Evolutionary conservation across 1,140 invertebrate genomes (phyloP).

Genomic region (Trachelipus rathkii): DNA sequence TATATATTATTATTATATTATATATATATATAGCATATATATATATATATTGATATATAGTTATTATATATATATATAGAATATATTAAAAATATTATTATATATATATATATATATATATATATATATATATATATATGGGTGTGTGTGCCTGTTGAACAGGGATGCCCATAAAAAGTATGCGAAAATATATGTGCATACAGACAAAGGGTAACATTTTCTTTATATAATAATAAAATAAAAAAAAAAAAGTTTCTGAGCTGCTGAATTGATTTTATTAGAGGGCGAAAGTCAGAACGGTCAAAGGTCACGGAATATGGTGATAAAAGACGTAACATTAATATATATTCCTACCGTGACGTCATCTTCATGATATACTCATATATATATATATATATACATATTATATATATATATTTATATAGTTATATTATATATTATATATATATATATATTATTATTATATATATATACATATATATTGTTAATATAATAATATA

Average conservation of each 20-base stretch:
- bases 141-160: not conserved
- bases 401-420: too few relatives aligned
- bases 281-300: not conserved
- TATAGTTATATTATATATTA: too few relatives aligned
- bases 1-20: not conserved
- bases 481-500: too few relatives aligned
- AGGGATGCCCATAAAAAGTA: too few relatives aligned
- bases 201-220: too few relatives aligned
- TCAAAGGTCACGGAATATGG: not conserved
- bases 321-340: not conserved
- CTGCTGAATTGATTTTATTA: too few relatives aligned
- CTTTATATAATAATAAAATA: too few relatives aligned
- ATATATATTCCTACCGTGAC: not conserved
- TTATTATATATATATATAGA: not conserved
- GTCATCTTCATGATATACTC: not conserved
- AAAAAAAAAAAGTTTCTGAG: too few relatives aligned
- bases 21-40: not conserved
- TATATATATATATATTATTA: too few relatives aligned
- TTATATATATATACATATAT: too few relatives aligned
- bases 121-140: not conserved
- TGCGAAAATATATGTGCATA: too few relatives aligned
- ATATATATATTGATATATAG: not conserved
- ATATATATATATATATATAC: too few relatives aligned
- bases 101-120: not conserved
- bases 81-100: not conserved